phyloP scores from a whole-genome alignment of 2,113 vertebrate genomes.

The Trogon melanurus region DNA sequence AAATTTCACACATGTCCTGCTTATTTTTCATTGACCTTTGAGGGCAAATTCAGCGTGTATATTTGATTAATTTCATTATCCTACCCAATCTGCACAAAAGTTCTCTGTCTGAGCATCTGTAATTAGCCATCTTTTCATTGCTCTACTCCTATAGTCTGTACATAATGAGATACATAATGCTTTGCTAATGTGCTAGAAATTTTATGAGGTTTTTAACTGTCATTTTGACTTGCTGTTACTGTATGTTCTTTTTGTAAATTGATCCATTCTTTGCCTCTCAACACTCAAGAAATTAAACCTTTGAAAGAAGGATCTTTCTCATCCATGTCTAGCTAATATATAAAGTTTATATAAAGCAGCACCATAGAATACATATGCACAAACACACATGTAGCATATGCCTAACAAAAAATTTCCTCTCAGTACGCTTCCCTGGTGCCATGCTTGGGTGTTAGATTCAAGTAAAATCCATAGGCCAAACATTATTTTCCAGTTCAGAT shows the following conservation, averaged over 20 bases:
- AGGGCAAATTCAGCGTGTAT: conserved; percentile 27
- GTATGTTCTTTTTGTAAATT: not conserved
- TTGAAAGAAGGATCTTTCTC: not conserved
- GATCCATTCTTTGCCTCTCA: conserved; percentile 26
- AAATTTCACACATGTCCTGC: conserved; percentile 28
- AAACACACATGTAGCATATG: not conserved
- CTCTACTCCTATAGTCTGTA: not conserved
- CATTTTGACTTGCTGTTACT: conserved; percentile 39
- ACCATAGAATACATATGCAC: not conserved
- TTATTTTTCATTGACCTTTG: conserved; percentile 48
- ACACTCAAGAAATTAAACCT: conserved; percentile 13
- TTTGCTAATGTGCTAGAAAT: conserved; percentile 49
- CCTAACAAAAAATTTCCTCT: conserved; percentile 17
- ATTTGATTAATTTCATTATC: conserved; percentile 48
- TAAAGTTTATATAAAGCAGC: not conserved
- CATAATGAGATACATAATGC: conserved; percentile 1
- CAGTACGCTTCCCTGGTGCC: not conserved
- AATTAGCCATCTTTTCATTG: conserved; percentile 28
- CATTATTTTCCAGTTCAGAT: not conserved
- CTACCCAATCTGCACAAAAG: conserved; percentile 9
- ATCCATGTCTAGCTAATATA: not conserved
- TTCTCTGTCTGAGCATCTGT: not conserved
- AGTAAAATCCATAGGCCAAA: conserved; percentile 14
- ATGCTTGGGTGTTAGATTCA: conserved; percentile 4
- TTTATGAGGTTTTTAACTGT: not conserved